Percentiles rank a stretch among this genome's conserved stretches.
Conservation (phyloP, 1,140 invertebrate genomes). For the Drosophila tropicalis region DNA sequence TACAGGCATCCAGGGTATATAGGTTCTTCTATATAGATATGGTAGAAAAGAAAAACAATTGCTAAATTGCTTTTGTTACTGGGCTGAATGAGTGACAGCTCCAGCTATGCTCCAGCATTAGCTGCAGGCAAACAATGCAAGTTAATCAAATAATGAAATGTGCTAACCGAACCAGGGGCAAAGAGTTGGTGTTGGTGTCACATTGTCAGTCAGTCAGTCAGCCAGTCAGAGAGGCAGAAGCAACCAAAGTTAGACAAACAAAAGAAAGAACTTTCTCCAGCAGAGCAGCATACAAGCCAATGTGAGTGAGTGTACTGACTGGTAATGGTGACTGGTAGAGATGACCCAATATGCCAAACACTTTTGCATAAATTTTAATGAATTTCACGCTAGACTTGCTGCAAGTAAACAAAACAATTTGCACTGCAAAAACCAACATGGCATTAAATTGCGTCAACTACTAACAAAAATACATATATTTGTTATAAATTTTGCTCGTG, state of each 20-base stretch:
- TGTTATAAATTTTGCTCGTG: slow-evolving; percentile 36
- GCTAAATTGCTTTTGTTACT: slow-evolving; percentile 60
- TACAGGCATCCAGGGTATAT: background rate
- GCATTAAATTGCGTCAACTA: slow-evolving; percentile 75
- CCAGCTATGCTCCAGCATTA: slow-evolving; percentile 17
- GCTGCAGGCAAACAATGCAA: slow-evolving; percentile 76
- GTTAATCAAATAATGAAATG: slow-evolving; percentile 80
- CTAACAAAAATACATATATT: slow-evolving; percentile 27
- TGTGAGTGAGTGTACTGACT: slow-evolving; percentile 11
- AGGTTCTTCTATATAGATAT: background rate
- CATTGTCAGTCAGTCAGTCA: background rate
- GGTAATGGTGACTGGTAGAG: slow-evolving; percentile 19
- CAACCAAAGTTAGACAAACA: slow-evolving; percentile 39
- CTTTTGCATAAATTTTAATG: slow-evolving; percentile 78
- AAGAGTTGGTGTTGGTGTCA: background rate
- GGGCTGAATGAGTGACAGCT: slow-evolving; percentile 50
- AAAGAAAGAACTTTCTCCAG: slow-evolving; percentile 75
- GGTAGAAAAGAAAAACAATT: slow-evolving; percentile 49
- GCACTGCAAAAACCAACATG: slow-evolving; percentile 59
- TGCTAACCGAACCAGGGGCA: slow-evolving; percentile 52
- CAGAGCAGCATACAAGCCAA: background rate
- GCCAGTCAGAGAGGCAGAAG: slow-evolving; percentile 3
- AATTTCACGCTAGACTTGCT: slow-evolving; percentile 70
- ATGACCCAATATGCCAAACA: slow-evolving; percentile 70
- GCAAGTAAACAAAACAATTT: slow-evolving; percentile 69